phyloP scores from a whole-genome alignment of 2,113 vertebrate species.

The Scytalopus superciliaris region DNA sequence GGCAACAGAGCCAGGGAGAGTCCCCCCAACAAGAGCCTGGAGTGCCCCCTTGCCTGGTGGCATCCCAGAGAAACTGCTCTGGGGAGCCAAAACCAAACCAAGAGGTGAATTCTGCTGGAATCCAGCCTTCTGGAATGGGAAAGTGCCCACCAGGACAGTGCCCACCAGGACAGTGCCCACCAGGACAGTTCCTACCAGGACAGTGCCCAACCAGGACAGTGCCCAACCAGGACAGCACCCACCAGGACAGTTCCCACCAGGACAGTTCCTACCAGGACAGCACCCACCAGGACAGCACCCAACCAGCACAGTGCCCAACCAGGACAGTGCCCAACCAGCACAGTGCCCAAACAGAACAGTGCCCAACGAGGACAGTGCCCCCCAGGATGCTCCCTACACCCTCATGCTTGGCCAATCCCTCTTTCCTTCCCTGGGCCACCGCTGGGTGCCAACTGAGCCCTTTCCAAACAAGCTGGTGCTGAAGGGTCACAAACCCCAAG shows the following conservation, averaged over 20 bases:
- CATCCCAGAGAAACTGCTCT: not conserved
- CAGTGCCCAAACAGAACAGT: no score
- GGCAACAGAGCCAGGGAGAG: not conserved
- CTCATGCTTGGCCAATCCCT: not conserved
- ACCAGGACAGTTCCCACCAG: no score
- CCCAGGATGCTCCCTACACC: not conserved
- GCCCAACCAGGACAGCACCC: no score
- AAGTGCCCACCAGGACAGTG: not conserved
- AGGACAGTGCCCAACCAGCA: no score
- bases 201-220: no score
- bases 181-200: no score
- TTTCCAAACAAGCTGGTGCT: not conserved
- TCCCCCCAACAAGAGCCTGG: not conserved
- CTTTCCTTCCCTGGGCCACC: not conserved
- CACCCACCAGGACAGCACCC: no score
- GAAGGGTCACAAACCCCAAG: not conserved
- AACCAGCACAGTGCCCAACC: no score
- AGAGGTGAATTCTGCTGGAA: not conserved
- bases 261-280: no score
- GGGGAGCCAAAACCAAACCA: not conserved
- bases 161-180: not conserved
- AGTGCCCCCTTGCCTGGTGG: not conserved
- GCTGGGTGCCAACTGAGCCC: not conserved
- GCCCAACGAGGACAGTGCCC: no score
- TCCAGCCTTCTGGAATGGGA: not conserved